Evolutionary conservation across 2,113 vertebrate species (phyloP).

Genomic region (Brachyhypopomus gauderio): DNA sequence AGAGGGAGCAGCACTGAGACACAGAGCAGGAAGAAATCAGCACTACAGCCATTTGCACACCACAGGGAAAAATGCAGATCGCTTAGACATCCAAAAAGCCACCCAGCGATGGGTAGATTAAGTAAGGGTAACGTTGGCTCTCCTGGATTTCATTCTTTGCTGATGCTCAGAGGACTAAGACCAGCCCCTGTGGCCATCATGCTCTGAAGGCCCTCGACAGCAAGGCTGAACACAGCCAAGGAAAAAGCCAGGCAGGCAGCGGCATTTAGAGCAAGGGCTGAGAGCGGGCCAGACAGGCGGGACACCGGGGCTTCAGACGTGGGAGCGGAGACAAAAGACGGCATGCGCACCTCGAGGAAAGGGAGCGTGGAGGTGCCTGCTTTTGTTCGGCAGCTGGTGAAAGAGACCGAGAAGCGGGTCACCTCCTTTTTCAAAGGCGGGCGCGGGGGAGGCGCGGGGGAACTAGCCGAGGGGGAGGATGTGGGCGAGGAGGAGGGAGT

Average conservation of each 20-base stretch:
- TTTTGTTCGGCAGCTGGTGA: slow-evolving; percentile 77
- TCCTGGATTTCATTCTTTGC: slow-evolving; percentile 33
- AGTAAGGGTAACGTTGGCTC: not conserved
- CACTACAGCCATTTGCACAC: slow-evolving; percentile 55
- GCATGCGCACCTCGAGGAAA: slow-evolving; percentile 75
- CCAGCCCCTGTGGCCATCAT: slow-evolving; percentile 41
- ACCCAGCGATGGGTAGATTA: slow-evolving; percentile 32
- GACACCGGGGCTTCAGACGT: slow-evolving; percentile 49
- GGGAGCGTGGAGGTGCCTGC: slow-evolving; percentile 76
- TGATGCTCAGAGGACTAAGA: slow-evolving; percentile 30
- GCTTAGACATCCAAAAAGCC: slow-evolving; percentile 1
- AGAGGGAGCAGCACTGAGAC: slow-evolving; percentile 67
- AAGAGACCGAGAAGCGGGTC: slow-evolving; percentile 77
- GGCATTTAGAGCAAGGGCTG: slow-evolving; percentile 25
- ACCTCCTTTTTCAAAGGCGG: slow-evolving; percentile 77
- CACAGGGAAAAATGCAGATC: slow-evolving; percentile 26
- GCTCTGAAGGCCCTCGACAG: slow-evolving; percentile 42
- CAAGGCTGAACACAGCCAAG: slow-evolving; percentile 45
- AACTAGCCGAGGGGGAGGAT: slow-evolving; percentile 55
- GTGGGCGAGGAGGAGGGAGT: slow-evolving; percentile 68
- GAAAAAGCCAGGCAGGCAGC: slow-evolving; percentile 17
- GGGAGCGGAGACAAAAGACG: slow-evolving; percentile 51
- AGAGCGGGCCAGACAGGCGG: slow-evolving; percentile 59
- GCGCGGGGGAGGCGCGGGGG: slow-evolving; percentile 67
- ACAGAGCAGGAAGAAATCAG: slow-evolving; percentile 68